Evolutionary conservation across 2,113 vertebrate genomes (phyloP), one percentile per base, ranked within the genome.

Genomic region (Thryonomys swinderianus): DNA sequence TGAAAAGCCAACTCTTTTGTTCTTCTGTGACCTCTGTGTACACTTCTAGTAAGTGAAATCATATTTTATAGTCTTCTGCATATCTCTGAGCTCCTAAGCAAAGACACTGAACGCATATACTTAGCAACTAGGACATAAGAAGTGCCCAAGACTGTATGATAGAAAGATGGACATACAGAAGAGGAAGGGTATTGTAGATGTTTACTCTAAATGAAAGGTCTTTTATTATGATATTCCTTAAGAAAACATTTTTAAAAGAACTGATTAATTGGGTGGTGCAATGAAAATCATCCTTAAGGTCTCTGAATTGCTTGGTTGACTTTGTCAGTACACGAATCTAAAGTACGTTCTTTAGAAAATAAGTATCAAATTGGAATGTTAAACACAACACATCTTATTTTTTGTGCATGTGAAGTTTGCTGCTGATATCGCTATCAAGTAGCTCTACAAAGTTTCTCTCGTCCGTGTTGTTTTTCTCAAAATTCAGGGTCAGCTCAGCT

Each of bases 211-310:
- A 79, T 48, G n/a, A 88, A 61, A 81, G 2, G 0, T 55, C n/a
- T 59, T 76, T 81, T 42, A 67, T 91, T 78, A 45, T n/a, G 21
- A 67, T 81, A 17, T 51, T 86, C 23, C 32, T 78, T n/a, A 64
- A 40, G 55, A 92, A 2, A 81, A 88, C 42, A 59, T 88, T 71
- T 40, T 30, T 87, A 23, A 84, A 88, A 95, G 95, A 90, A 94
- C 48, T 87, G 51, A 85, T 42, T 48, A 69, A 85, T 71, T 87
- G 62, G 81, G 48, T 59, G 78, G 40, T 76, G 3, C 76, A 81
- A 66, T 80, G 37, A 93, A 87, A 95, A 59, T 71, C 69, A 8
- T 20, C 30, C 79, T n/a, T 62, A 48, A 90, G 10, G 17, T 59
- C 25, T 59, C 37, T 40, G 11, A 79, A 69, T 59, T 83, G 25